These are phyloP conservation scores for Zaprionus nigranus DNA, from an alignment of 1,140 invertebrate genomes.

Conservation along the genomic window DNA sequence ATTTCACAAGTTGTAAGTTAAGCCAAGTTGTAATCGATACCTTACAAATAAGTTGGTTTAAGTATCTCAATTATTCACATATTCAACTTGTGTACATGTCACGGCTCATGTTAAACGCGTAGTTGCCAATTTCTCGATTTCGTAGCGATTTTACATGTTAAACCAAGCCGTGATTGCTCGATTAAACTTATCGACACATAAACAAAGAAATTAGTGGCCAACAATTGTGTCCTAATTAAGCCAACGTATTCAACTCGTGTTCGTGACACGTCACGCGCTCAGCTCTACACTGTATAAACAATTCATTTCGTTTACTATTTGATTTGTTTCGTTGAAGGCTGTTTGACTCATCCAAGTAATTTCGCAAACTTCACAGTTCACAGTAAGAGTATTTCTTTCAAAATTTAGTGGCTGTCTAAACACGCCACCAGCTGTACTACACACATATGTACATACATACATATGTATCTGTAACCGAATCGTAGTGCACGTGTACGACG, in stretches of 20 bases:
- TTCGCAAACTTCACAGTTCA: slow-evolving; percentile 13
- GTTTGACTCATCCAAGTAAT: slow-evolving; percentile 33
- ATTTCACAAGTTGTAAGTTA: no score
- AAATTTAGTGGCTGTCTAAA: slow-evolving; percentile 9
- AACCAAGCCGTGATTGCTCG: no score
- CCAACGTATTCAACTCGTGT: background rate
- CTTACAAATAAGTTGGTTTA: background rate
- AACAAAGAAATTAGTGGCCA: background rate
- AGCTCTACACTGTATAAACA: slow-evolving; percentile 12
- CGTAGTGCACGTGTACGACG: background rate
- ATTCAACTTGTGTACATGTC: background rate
- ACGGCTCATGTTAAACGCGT: background rate
- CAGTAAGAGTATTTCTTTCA: slow-evolving; percentile 4
- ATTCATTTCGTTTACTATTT: slow-evolving; percentile 16
- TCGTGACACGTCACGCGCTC: slow-evolving; percentile 3
- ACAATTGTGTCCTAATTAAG: background rate
- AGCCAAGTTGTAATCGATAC: background rate
- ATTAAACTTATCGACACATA: no score
- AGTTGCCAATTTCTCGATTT: background rate
- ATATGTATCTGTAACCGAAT: background rate
- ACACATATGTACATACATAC: slow-evolving; percentile 1
- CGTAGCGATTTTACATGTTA: no score
- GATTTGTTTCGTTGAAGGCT: slow-evolving; percentile 29
- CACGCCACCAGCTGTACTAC: slow-evolving; percentile 4
- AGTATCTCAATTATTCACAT: background rate